Evolutionary conservation across 2,888 invertebrate species (phyloP), one percentile per base, ranked within the genome.

Genomic region (Anticlea derivata): DNA sequence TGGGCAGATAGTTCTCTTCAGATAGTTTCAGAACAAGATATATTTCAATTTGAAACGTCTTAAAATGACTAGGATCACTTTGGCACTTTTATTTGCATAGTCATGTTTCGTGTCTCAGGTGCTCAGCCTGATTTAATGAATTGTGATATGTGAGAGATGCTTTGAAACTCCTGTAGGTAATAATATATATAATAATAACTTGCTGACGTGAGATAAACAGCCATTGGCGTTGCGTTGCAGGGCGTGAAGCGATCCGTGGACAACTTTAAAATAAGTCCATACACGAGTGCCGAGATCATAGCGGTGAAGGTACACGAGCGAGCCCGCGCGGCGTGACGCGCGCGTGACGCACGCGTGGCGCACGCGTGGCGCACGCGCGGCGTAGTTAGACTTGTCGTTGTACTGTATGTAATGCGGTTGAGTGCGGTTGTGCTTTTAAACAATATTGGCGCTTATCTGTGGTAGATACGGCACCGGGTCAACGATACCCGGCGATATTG

Each of bases 181-280:
- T n/a, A n/a, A n/a, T n/a, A n/a, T n/a, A n/a, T n/a, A n/a, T n/a
- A n/a, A n/a, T n/a, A n/a, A n/a, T n/a, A 17, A 17, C 4, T 17
- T 17, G 8, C 2, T 22, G 4, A 29, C 8, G 6, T 20, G 12
- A 31, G 5, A 27, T 39, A 17, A 35, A 45, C 8, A 26, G 8
- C 5, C 24, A 37, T 38, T 65, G 60, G 46, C 62, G 60, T 93
- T 82, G 46, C 62, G 60, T 93, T 82, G 52, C 94, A 96, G 96
- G 97, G 96, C 78, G 94, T 97, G 92, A 98, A 98, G 93, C 93
- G 98, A 88, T 97, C 97, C 67, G 97, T 98, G 92, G 88, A 91
- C 88, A 86, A 95, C 97, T 85, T 93, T 97, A 87, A 94, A 96
- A 83, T 85, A 65, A 86, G 81, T 75, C 86, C 89, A 47, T 87